These are phyloP conservation scores for Morphnarchus princeps DNA, from an alignment of 2,113 vertebrate species.

Conservation along the genomic window DNA sequence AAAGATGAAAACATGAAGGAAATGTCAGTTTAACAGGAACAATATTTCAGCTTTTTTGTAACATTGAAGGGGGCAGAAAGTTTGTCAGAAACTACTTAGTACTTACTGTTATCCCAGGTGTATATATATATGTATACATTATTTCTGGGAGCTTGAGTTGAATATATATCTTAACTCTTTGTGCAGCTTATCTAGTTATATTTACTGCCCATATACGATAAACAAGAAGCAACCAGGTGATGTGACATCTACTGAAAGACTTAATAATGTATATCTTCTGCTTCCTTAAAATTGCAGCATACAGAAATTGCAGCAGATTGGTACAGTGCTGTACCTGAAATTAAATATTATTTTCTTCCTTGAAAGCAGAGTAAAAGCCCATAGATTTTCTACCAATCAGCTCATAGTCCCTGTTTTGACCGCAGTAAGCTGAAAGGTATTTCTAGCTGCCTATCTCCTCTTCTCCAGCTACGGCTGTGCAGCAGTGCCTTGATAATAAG, in stretches of 20 bases:
- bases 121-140: no score
- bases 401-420: neutral
- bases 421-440: neutral
- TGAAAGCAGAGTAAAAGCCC: neutral
- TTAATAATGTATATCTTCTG: neutral
- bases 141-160: neutral
- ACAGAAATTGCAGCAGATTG: neutral
- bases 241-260: neutral
- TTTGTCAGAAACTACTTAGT: neutral
- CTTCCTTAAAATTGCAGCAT: neutral
- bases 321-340: neutral
- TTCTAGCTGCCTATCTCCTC: neutral
- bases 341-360: neutral
- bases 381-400: neutral
- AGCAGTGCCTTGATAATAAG: neutral
- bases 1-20: neutral
- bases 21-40: neutral
- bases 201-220: neutral
- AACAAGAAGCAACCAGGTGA: neutral
- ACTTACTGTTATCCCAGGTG: neutral
- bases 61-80: neutral
- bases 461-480: neutral
- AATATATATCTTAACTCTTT: neutral
- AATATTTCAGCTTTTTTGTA: neutral
- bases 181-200: neutral